Conservation (phyloP, 2,888 invertebrate species). For the Lampropteryx suffumata region DNA sequence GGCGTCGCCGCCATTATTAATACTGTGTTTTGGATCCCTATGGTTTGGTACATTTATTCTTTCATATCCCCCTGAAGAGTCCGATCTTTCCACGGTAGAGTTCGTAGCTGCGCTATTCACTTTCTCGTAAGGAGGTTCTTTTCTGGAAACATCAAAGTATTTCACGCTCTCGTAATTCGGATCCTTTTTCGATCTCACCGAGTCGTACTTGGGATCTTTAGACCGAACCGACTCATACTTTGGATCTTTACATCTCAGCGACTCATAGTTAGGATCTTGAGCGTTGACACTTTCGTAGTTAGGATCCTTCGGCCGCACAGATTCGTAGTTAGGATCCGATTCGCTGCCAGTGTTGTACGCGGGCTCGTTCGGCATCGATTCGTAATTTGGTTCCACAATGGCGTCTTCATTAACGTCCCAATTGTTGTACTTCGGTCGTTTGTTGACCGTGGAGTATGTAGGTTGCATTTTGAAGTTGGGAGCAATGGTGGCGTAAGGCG, state of each 20-base stretch:
- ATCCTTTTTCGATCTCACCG: slow-evolving; percentile 84
- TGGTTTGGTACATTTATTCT: slow-evolving; percentile 64
- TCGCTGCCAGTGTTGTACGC: slow-evolving; percentile 88
- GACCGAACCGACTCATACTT: slow-evolving; percentile 81
- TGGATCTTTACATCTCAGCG: slow-evolving; percentile 83
- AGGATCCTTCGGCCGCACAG: slow-evolving; percentile 85
- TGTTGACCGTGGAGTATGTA: slow-evolving; percentile 82
- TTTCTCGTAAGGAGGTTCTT: slow-evolving; percentile 87
- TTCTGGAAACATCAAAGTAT: slow-evolving; percentile 83
- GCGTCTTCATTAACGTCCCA: slow-evolving; percentile 81
- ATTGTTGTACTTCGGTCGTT: slow-evolving; percentile 79
- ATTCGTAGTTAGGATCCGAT: slow-evolving; percentile 88
- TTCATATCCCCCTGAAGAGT: slow-evolving; percentile 72
- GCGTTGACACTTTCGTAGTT: slow-evolving; percentile 88
- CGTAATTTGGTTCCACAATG: slow-evolving; percentile 88
- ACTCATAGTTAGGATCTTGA: slow-evolving; percentile 87
- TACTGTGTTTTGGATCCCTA: slow-evolving; percentile 67
- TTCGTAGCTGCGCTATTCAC: slow-evolving; percentile 65
- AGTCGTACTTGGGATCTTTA: slow-evolving; percentile 89
- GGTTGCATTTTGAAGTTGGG: slow-evolving; percentile 72
- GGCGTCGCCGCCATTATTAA: slow-evolving; percentile 67
- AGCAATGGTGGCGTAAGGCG: slow-evolving; percentile 75
- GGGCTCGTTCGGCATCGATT: slow-evolving; percentile 86
- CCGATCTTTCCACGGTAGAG: slow-evolving; percentile 60
- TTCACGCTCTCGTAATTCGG: slow-evolving; percentile 93